phyloP scores from a whole-genome alignment of 30 jellyfish, hydroid and myxozoan species.

The Hydractinia echinata region DNA sequence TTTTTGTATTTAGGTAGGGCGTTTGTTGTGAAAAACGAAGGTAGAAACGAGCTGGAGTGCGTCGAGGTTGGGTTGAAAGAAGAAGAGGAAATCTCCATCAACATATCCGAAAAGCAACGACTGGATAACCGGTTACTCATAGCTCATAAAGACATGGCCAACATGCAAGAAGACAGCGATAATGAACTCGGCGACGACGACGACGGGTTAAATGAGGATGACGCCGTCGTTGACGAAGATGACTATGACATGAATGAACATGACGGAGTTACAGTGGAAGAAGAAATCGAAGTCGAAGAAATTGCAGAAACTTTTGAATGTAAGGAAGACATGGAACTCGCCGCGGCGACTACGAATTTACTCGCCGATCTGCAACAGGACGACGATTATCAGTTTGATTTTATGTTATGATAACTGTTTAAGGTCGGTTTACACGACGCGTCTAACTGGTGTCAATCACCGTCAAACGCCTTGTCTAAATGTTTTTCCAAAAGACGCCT shows the following conservation, averaged over 20 bases:
- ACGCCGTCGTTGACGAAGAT: background rate
- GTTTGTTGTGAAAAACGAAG: background rate
- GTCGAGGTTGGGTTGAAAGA: background rate
- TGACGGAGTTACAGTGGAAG: background rate
- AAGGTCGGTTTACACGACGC: too few relatives aligned
- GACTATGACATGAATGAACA: background rate
- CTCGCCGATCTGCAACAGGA: constrained; percentile 25
- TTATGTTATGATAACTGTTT: background rate
- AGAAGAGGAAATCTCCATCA: background rate
- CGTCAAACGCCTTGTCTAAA: too few relatives aligned
- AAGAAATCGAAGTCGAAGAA: constrained; percentile 6
- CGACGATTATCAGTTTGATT: constrained; percentile 20
- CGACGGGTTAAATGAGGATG: background rate
- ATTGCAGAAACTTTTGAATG: background rate
- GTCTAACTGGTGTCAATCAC: too few relatives aligned
- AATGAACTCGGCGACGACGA: constrained; percentile 4
- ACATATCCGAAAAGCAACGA: constrained; percentile 17
- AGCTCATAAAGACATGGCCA: constrained; percentile 24
- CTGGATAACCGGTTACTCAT: constrained; percentile 20
- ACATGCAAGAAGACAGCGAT: background rate
- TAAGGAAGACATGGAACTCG: constrained; percentile 5
- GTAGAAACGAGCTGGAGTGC: background rate
- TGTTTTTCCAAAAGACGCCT: too few relatives aligned
- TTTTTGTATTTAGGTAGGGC: background rate
- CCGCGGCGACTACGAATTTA: constrained; percentile 22